These are phyloP conservation scores for Chrysolina americana DNA, from an alignment of 2,888 invertebrate species.

Conservation along the genomic window DNA sequence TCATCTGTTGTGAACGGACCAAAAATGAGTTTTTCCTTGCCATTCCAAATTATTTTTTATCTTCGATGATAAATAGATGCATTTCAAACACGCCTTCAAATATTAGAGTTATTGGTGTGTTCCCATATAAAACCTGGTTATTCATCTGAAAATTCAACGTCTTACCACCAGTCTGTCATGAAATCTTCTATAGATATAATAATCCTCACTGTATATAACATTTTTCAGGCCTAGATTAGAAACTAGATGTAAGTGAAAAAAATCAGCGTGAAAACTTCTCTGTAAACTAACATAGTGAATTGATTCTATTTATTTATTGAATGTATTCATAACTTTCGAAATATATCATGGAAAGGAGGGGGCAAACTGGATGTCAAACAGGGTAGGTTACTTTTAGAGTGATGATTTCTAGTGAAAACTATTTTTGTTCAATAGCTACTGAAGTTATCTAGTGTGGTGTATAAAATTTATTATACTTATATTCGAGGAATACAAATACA, in stretches of 20 bases:
- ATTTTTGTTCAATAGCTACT: constrained; percentile 27
- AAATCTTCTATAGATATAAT: neutral
- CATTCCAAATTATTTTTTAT: too few relatives aligned
- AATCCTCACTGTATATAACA: neutral
- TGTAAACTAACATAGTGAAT: neutral
- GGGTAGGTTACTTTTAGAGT: constrained; percentile 53
- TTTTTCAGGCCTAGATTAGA: constrained; percentile 22
- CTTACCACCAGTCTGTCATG: neutral
- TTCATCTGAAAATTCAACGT: neutral
- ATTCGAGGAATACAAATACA: constrained; percentile 7
- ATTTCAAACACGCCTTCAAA: too few relatives aligned
- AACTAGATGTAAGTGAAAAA: neutral
- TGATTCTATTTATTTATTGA: constrained; percentile 17
- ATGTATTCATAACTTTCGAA: constrained; percentile 6
- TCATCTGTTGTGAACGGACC: too few relatives aligned
- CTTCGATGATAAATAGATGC: too few relatives aligned
- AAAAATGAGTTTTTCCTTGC: too few relatives aligned
- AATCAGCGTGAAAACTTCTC: constrained; percentile 16
- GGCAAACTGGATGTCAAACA: constrained; percentile 50
- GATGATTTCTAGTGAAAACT: constrained; percentile 43
- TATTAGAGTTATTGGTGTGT: too few relatives aligned
- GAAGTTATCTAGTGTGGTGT: constrained; percentile 12
- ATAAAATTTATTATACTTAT: constrained; percentile 24
- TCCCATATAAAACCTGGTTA: neutral
- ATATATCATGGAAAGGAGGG: constrained; percentile 37